Conservation (phyloP, 2,888 invertebrate genomes). For the Atrina japonica region DNA sequence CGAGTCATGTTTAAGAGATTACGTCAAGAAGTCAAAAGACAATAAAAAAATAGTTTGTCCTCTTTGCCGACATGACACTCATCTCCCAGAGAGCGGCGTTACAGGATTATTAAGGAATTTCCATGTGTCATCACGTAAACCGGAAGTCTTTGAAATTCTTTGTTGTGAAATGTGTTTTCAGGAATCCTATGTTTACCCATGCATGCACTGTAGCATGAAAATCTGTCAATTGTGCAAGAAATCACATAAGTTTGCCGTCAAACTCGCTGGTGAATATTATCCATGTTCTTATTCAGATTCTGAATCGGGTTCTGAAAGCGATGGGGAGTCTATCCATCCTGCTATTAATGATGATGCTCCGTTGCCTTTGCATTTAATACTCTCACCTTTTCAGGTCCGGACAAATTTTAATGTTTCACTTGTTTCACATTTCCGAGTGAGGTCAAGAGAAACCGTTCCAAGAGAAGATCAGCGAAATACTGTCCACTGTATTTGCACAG, state of each 20-base stretch:
- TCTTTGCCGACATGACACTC: background rate
- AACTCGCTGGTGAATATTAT: background rate
- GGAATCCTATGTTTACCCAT: background rate
- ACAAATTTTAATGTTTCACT: conserved; percentile 7
- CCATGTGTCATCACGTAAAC: background rate
- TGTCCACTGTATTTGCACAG: too few relatives aligned
- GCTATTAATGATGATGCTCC: conserved; percentile 1
- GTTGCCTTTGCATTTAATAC: background rate
- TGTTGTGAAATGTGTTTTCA: conserved; percentile 6
- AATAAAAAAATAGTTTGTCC: conserved; percentile 4
- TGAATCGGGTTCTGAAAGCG: background rate
- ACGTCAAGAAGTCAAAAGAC: background rate
- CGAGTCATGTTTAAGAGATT: background rate
- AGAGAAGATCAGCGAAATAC: too few relatives aligned
- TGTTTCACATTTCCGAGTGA: background rate
- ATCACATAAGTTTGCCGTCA: background rate
- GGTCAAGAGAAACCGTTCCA: too few relatives aligned
- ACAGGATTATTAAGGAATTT: conserved; percentile 1
- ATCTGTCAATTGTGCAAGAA: background rate
- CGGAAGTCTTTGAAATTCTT: background rate
- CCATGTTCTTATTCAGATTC: background rate
- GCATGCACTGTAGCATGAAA: conserved; percentile 1
- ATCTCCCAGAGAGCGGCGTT: background rate
- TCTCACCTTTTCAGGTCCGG: background rate
- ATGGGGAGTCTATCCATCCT: background rate